Percentiles rank a stretch among this genome's conserved stretches.
These are phyloP conservation scores for Pogonomyrmex californicus DNA, from an alignment of 1,140 invertebrate species.

Conservation along the genomic window DNA sequence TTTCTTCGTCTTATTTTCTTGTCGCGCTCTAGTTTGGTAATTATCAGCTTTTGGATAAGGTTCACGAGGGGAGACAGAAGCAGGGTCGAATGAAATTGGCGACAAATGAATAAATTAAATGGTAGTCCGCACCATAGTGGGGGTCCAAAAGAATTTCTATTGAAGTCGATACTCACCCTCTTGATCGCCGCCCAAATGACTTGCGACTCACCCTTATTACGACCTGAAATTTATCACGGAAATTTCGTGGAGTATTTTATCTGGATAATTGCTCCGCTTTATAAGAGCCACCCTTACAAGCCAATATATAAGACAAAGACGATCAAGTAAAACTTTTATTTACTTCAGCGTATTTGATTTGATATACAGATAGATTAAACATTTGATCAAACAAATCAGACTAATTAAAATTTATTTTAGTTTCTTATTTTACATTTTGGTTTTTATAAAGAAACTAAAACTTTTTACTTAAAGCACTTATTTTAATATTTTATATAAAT, in stretches of 20 bases:
- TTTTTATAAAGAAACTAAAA: background rate
- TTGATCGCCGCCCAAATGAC: constrained; percentile 78
- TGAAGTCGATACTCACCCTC: constrained; percentile 78
- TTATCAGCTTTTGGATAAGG: constrained; percentile 73
- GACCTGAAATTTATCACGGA: constrained; percentile 80
- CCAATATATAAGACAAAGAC: constrained; percentile 77
- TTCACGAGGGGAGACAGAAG: constrained; percentile 19
- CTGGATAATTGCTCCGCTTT: constrained; percentile 81
- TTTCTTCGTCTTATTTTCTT: constrained; percentile 28
- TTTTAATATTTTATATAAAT: background rate
- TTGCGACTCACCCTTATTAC: constrained; percentile 83
- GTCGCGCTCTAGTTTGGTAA: constrained; percentile 50
- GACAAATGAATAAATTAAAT: constrained; percentile 81
- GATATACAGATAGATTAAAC: constrained; percentile 32
- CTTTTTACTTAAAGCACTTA: background rate
- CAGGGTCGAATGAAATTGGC: constrained; percentile 60
- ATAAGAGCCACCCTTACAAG: constrained; percentile 76
- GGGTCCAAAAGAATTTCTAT: constrained; percentile 81
- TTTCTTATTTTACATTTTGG: background rate
- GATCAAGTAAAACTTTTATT: constrained; percentile 57
- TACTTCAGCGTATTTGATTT: constrained; percentile 50
- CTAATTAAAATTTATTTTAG: background rate
- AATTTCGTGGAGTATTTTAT: constrained; percentile 82
- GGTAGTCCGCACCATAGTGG: constrained; percentile 4
- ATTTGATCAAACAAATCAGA: constrained; percentile 39